Evolutionary conservation across 1,140 invertebrate species (phyloP), one percentile per base, ranked within the genome.

Genomic region (Ips nitidus): DNA sequence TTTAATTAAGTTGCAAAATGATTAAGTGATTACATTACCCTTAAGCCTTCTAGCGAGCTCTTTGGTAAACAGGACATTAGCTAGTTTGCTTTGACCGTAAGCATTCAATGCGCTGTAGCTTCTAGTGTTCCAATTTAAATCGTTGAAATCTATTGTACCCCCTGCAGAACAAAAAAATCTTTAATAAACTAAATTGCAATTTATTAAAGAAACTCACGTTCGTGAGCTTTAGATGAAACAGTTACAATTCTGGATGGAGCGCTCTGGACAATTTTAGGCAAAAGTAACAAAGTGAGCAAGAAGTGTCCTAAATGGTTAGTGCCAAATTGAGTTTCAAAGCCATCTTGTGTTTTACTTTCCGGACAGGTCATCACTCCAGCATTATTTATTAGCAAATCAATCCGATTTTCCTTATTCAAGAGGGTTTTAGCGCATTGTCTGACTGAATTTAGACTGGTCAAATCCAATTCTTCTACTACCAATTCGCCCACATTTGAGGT

Each of bases 271-370:
- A 89, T 80, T 75, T 83, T 85, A 2, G 85, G 85, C 60, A 97
- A 73, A 1, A 98, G 79, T 8, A 97, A 79, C 67, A 88, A 83
- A 0, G 94, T 96, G 0, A 97, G 82, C 41, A 95, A 82, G 77
- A 95, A 96, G 75, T 95, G 94, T 0, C 92, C 92, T 58, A 94
- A 80, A 79, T 94, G 88, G 79, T 94, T 94, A 0, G 89, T 87
- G 8, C 89, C 90, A 22, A 94, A 82, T 70, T 94, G 90, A 60
- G 85, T 85, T 78, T 97, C 95, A 77, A 91, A 90, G 1, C 92
- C 93, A 75, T 96, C 92, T 68, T 86, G 86, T 0, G 89, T 90
- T 66, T 85, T 84, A 50, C 75, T 56, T 66, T 86, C 81, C 0
- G 89, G 91, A 67, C 86, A 88, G 81, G 86, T 84, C 87, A 91